Percentiles rank a stretch among this genome's conserved stretches.
phyloP scores from a whole-genome alignment of 2,797 vertebrate genomes.

The Mus spretus region DNA sequence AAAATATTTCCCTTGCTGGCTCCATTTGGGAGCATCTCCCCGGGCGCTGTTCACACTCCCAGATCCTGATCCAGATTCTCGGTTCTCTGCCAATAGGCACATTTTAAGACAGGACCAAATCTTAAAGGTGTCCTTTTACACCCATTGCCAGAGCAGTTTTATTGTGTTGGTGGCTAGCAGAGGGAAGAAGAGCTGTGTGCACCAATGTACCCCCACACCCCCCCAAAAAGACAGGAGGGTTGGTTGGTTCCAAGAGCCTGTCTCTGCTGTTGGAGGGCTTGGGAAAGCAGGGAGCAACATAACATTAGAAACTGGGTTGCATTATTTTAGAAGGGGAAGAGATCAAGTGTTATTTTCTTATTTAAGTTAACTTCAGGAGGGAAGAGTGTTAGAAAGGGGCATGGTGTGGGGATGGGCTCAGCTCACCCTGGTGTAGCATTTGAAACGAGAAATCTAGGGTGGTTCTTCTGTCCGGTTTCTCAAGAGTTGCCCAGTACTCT shows the following conservation, averaged over 20 bases:
- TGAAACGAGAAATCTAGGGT: slow-evolving; percentile 46
- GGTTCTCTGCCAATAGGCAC: slow-evolving; percentile 70
- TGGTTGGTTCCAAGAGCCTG: neutral
- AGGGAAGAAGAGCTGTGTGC: slow-evolving; percentile 1
- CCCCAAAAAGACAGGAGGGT: neutral
- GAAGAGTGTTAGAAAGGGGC: neutral
- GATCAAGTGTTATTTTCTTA: neutral
- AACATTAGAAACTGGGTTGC: neutral
- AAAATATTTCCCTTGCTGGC: slow-evolving; percentile 65
- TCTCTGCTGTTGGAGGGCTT: neutral
- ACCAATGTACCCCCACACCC: neutral
- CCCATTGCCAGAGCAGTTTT: slow-evolving; percentile 35
- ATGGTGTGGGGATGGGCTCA: neutral
- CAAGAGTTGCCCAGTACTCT: neutral
- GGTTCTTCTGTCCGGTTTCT: slow-evolving; percentile 5
- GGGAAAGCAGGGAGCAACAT: slow-evolving; percentile 13
- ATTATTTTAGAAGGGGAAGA: slow-evolving; percentile 19
- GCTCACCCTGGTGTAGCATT: neutral
- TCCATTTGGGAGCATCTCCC: slow-evolving; percentile 43
- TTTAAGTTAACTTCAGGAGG: slow-evolving; percentile 27
- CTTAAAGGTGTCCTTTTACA: slow-evolving; percentile 63
- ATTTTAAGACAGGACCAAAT: slow-evolving; percentile 62
- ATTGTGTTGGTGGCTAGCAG: slow-evolving; percentile 54
- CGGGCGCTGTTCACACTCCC: slow-evolving; percentile 71
- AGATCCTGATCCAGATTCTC: slow-evolving; percentile 51